Base-by-base conservation (phyloP, 2,888 invertebrate genomes). In the Asteroscopus sphinx region DNA sequence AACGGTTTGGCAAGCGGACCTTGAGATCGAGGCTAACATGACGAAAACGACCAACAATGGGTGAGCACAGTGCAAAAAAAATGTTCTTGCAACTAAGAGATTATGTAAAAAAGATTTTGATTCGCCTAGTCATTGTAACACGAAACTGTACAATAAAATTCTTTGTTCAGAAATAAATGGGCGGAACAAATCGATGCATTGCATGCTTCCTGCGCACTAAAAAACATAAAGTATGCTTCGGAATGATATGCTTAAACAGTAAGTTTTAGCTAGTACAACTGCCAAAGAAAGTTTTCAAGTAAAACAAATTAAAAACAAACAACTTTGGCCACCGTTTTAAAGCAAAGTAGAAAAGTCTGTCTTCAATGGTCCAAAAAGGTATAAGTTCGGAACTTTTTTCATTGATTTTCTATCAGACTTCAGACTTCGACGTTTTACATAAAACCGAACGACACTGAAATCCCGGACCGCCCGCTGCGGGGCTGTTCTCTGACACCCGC, bases 11-110 rank as follows among this genome's bases (percentile, higher is more conserved):
- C 68, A 77, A 80, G 61, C 61, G 15, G 61, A 66, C 79, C 80
- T 79, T 80, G 80, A 60, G 46, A 42, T 59, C 72, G 76, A 79
- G 80, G 80, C 45, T 67, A 67, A 60, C 73, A 68, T 77, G 79
- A 76, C 74, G 77, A 78, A 79, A 79, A 72, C 68, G 42, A 62
- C 61, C 68, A 74, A 76, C 77, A 79, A 79, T 77, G 65, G 74
- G 48, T 68, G 67, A 62, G 36, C 56, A 68, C 64, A 30, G 49
- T 60, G 68, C 63, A 68, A 71, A 76, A 74, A 73, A 72, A 65
- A 59, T 36, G 32, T 51, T 65, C 57, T 66, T 64, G 60, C 63
- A 60, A 72, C 59, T 41, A 60, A 57, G 33, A 44, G 47, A 67
- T 65, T 60, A 63, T 64, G 48, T 73, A 68, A 64, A 74, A 71